Base-by-base conservation (phyloP, 2,113 vertebrate species). In the Myotis brandtii region DNA sequence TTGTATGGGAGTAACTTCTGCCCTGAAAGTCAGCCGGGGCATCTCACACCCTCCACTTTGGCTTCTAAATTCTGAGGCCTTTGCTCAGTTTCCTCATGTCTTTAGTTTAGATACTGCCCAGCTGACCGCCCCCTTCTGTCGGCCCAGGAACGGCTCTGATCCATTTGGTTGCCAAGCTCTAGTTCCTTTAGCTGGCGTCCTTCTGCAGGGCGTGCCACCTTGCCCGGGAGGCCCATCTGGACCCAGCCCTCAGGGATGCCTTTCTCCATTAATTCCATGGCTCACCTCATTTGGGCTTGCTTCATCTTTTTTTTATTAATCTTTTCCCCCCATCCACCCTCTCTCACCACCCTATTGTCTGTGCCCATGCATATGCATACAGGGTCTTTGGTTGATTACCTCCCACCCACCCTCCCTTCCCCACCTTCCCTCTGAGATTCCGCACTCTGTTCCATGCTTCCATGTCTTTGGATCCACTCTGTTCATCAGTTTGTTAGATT, bases 101-200 rank as follows among this genome's bases (percentile, higher is more conserved):
- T 73, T 75, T 96, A 54, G 93, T 48, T 75, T 96, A 20, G 93
- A 48, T 48, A 43, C 56, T 46, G n/a, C 62, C 86, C 56, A 70
- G 40, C 73, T 70, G 80, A 84, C 54, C 12, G 18, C 52, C 72
- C 66, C 5, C 75, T 89, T 84, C 88, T 50, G 6, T 59, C 32
- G 43, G 84, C 67, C 34, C 54, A 72, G 46, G 32, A 81, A n/a
- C 21, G 14, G 86, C 30, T 80, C 32, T 69, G n/a, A 59, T 93
- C 62, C n/a, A 40, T 79, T 72, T 48, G 64, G 50, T 73, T 86
- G 21, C 11, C 11, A 67, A 62, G 79, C n/a, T 83, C 75, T 64
- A 4, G 48, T 50, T 84, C 70, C 34, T 89, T 93, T 52, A 40
- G 69, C 23, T 34, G 43, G 43, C 7, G 6, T 30, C 32, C 59